phyloP scores from a whole-genome alignment of 2,113 vertebrate species.

The Daboia siamensis region DNA sequence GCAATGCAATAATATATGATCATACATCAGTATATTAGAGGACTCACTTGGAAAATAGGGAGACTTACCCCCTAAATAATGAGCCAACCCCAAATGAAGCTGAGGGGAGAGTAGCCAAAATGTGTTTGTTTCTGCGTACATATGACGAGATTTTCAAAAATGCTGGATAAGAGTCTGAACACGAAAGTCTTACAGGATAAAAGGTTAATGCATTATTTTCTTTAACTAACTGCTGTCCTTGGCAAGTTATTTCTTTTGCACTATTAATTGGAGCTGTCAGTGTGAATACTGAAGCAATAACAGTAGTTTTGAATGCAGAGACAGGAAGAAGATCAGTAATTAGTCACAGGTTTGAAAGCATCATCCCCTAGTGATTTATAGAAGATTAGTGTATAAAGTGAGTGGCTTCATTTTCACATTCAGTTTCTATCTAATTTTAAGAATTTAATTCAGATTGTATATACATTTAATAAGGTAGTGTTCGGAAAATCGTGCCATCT shows the following conservation, averaged over 20 bases:
- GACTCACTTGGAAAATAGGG: not conserved
- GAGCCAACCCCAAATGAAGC: not conserved
- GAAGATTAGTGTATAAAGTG: constrained; percentile 30
- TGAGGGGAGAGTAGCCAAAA: not conserved
- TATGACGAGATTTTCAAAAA: constrained; percentile 31
- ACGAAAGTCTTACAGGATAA: constrained; percentile 20
- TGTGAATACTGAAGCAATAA: constrained; percentile 47
- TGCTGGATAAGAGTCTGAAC: constrained; percentile 36
- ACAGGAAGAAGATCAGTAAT: constrained; percentile 41
- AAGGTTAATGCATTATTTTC: constrained; percentile 53
- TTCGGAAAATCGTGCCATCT: not conserved
- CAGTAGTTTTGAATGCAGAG: constrained; percentile 50
- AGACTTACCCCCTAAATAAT: not conserved
- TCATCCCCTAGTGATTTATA: constrained; percentile 11
- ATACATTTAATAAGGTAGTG: not conserved
- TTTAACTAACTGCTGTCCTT: constrained; percentile 52
- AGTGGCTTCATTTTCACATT: constrained; percentile 27
- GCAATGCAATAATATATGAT: not conserved
- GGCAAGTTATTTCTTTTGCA: constrained; percentile 41
- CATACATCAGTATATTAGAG: not conserved
- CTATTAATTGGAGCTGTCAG: constrained; percentile 54
- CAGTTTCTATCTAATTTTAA: constrained; percentile 31
- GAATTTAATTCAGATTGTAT: not conserved
- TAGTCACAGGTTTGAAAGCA: constrained; percentile 46
- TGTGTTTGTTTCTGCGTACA: not conserved